Evolutionary conservation across 2,113 vertebrate genomes (phyloP).

Genomic region (Perccottus glenii): DNA sequence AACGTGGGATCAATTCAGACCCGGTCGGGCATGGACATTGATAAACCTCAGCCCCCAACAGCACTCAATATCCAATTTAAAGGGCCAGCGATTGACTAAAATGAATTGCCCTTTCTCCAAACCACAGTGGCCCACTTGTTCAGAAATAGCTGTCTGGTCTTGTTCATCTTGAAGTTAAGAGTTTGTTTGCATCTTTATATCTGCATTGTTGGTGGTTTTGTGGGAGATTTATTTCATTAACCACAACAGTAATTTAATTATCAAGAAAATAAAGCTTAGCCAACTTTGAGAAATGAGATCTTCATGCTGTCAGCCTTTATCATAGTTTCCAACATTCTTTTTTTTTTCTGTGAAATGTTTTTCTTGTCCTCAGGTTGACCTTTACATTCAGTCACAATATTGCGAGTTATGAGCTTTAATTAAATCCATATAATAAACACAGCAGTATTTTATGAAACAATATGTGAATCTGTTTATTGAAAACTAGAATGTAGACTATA

Average conservation of each 20-base stretch:
- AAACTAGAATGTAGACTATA: neutral
- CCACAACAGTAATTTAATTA: conserved; percentile 9
- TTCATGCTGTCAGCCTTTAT: conserved; percentile 5
- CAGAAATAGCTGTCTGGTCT: conserved; percentile 59
- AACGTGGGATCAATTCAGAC: conserved; percentile 68
- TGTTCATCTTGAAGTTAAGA: conserved; percentile 34
- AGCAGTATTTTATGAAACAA: too few species aligned
- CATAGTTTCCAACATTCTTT: neutral
- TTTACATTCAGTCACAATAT: too few species aligned
- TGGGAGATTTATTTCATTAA: conserved; percentile 6
- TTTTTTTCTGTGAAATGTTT: too few species aligned
- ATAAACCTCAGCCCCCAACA: conserved; percentile 71
- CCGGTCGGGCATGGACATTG: conserved; percentile 69
- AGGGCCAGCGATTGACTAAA: conserved; percentile 73
- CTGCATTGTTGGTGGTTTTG: conserved; percentile 22
- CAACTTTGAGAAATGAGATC: neutral
- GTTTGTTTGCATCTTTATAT: conserved; percentile 34
- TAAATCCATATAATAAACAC: too few species aligned
- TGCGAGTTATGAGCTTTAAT: too few species aligned
- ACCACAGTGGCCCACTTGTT: conserved; percentile 49
- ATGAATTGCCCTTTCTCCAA: conserved; percentile 68
- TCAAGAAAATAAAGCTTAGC: conserved; percentile 32
- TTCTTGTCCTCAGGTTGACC: too few species aligned
- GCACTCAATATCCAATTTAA: conserved; percentile 77
- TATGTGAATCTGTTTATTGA: neutral